Conservation (phyloP, 2,113 vertebrate species). For the Cephalopterus ornatus region DNA sequence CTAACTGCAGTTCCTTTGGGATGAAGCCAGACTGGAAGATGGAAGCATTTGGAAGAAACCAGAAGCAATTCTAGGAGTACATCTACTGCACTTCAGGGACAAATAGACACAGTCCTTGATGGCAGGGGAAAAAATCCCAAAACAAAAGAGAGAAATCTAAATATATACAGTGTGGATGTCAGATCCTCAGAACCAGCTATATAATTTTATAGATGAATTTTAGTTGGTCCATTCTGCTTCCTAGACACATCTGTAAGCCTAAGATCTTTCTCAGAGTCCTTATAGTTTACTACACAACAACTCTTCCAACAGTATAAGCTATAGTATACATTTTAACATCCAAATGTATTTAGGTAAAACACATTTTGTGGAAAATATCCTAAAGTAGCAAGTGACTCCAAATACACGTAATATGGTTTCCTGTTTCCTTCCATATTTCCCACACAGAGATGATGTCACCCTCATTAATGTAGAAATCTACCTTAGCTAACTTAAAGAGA, state of each 20-base stretch:
- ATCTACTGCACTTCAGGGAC: not conserved
- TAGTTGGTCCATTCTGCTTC: not conserved
- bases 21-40: not conserved
- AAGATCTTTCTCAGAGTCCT: not conserved
- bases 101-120: not conserved
- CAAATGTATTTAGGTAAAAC: not conserved
- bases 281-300: not conserved
- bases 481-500: not conserved
- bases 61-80: not conserved
- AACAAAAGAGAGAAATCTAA: not conserved
- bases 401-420: not conserved
- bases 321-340: not conserved
- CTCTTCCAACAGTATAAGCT: not conserved
- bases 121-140: fast-evolving
- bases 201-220: not conserved
- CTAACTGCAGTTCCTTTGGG: not conserved
- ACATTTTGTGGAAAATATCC: not conserved
- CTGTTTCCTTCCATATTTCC: not conserved
- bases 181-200: not conserved
- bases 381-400: not conserved
- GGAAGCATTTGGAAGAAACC: not conserved
- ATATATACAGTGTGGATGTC: not conserved
- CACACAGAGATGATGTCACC: not conserved
- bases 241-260: not conserved
- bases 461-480: not conserved